These are phyloP conservation scores for Drosophila atripex DNA, from an alignment of 2,888 invertebrate species.

Conservation along the genomic window DNA sequence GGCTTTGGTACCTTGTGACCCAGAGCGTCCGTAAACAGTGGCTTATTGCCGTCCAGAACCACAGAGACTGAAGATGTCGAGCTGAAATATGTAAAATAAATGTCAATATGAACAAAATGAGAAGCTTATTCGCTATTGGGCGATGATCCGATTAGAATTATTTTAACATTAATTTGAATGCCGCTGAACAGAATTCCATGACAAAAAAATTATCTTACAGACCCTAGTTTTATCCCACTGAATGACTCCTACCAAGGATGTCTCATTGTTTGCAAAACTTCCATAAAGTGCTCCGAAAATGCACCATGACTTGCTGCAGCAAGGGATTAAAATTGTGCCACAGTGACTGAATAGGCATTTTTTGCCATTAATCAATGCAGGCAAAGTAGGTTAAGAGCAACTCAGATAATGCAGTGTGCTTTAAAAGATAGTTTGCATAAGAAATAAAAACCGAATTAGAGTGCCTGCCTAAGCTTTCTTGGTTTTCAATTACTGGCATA, in stretches of 20 bases:
- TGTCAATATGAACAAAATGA: conserved; percentile 18
- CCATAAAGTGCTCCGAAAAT: neutral
- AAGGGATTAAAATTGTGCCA: neutral
- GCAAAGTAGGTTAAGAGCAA: neutral
- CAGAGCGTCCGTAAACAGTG: conserved; percentile 88
- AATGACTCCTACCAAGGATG: neutral
- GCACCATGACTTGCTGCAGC: neutral
- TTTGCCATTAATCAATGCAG: neutral
- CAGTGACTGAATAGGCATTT: neutral
- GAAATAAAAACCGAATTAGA: neutral
- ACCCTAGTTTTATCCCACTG: neutral
- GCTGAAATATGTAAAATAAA: conserved; percentile 80
- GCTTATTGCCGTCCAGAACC: conserved; percentile 86
- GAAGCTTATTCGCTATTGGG: neutral
- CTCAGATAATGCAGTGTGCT: too few relatives aligned
- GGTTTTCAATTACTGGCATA: neutral
- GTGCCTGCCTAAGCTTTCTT: neutral
- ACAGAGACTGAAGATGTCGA: conserved; percentile 88
- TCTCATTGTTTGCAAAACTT: neutral
- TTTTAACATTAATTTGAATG: too few relatives aligned
- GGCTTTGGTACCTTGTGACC: conserved; percentile 89
- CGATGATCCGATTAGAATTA: too few relatives aligned
- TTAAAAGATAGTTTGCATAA: too few relatives aligned
- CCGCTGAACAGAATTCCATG: neutral
- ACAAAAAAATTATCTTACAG: neutral